Evolutionary conservation across 2,797 vertebrate species (phyloP).

Genomic region (Sebastiscus tertius): DNA sequence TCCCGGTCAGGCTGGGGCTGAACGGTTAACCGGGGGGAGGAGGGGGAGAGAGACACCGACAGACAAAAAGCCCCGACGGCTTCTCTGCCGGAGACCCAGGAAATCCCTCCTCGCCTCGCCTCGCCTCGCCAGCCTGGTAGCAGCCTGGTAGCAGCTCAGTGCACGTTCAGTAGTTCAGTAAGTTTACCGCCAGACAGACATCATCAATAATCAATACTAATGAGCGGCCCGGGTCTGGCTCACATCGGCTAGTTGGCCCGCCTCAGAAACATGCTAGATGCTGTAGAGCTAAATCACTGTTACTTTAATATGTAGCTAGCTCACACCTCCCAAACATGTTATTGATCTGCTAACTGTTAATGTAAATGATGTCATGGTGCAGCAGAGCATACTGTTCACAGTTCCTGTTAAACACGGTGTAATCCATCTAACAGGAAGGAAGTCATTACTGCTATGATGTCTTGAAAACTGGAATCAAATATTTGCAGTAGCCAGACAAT

Average conservation of each 20-base stretch:
- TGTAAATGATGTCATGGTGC: constrained; percentile 19
- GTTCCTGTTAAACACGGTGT: neutral
- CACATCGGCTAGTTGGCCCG: constrained; percentile 69
- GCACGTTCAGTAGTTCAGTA: constrained; percentile 73
- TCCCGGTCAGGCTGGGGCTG: constrained; percentile 47
- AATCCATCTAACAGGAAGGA: neutral
- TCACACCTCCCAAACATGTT: constrained; percentile 37
- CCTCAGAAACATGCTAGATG: constrained; percentile 11
- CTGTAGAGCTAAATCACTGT: neutral
- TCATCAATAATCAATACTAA: constrained; percentile 52
- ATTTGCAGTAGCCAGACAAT: neutral
- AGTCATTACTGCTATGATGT: neutral
- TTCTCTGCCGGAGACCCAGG: constrained; percentile 49
- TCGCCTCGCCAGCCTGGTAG: constrained; percentile 54
- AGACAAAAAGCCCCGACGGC: constrained; percentile 29
- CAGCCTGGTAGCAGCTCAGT: constrained; percentile 49
- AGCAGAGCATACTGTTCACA: neutral
- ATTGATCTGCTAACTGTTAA: constrained; percentile 24
- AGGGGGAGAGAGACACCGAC: constrained; percentile 29
- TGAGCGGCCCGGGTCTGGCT: constrained; percentile 54
- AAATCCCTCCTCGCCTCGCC: constrained; percentile 23
- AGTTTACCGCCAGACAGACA: constrained; percentile 74
- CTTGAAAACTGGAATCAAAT: neutral
- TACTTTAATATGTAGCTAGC: constrained; percentile 44
- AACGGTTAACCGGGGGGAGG: constrained; percentile 36